These are phyloP conservation scores for Drosophila nr. fundita DNA, from an alignment of 2,888 invertebrate species.

Conservation along the genomic window DNA sequence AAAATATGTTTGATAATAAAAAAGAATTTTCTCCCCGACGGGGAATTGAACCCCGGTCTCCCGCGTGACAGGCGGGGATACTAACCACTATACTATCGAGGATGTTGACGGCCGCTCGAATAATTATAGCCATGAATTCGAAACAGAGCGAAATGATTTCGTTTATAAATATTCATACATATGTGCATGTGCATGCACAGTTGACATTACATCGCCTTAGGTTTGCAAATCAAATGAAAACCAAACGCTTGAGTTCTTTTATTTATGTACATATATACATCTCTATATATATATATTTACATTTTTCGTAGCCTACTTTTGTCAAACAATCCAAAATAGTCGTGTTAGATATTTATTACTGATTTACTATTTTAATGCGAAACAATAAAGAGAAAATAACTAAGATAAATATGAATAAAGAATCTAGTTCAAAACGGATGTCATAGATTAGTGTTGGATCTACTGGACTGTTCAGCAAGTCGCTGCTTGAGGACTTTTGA, in stretches of 20 bases:
- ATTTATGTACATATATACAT: not conserved
- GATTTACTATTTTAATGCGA: not conserved
- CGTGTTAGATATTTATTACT: not conserved
- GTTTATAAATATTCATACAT: not conserved
- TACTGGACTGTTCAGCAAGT: not conserved
- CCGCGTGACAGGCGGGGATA: slow-evolving; percentile 27
- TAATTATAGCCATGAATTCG: not conserved
- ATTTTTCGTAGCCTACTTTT: not conserved
- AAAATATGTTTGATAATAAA: not conserved
- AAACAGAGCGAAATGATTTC: not conserved
- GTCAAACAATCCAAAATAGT: not conserved
- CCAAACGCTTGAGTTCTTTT: not conserved
- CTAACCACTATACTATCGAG: slow-evolving; percentile 20
- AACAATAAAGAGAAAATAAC: not conserved
- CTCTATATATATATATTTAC: not conserved
- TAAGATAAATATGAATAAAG: not conserved
- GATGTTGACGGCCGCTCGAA: accelerated
- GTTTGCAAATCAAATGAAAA: not conserved
- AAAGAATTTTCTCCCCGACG: not conserved
- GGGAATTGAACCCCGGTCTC: slow-evolving; percentile 20
- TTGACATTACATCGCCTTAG: not conserved
- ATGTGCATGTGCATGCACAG: not conserved
- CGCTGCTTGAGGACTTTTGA: not conserved
- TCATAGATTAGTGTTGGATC: not conserved
- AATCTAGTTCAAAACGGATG: not conserved